These are phyloP conservation scores for Tetranychus urticae DNA, from an alignment of 1,140 invertebrate species.

Conservation along the genomic window DNA sequence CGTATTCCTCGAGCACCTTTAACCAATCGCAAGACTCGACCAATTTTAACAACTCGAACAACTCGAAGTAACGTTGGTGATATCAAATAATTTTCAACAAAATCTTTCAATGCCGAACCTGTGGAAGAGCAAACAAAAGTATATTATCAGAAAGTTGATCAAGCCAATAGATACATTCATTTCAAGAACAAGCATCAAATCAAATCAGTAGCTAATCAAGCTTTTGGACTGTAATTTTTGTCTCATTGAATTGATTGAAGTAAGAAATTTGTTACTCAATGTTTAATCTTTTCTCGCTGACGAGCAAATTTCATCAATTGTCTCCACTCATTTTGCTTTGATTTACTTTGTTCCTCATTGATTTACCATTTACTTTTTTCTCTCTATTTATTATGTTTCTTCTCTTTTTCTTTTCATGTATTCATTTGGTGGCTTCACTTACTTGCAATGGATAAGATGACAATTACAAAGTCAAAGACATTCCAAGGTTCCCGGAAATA, in stretches of 20 bases:
- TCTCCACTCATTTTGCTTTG: too few species aligned
- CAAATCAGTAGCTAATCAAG: background rate
- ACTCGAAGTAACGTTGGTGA: slow-evolving; percentile 89
- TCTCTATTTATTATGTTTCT: too few species aligned
- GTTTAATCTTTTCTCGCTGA: too few species aligned
- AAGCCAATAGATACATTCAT: background rate
- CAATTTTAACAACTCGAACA: slow-evolving; percentile 89
- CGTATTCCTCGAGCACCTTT: slow-evolving; percentile 85
- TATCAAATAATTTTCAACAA: slow-evolving; percentile 91
- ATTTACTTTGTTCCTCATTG: too few species aligned
- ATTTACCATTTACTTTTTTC: too few species aligned
- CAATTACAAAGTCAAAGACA: slow-evolving; percentile 95
- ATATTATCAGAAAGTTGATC: background rate
- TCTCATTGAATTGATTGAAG: too few species aligned
- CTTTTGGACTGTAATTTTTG: too few species aligned
- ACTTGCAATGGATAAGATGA: slow-evolving; percentile 92
- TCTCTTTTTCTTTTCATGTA: too few species aligned
- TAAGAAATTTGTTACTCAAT: too few species aligned
- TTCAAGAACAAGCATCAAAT: background rate
- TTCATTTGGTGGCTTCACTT: slow-evolving; percentile 16
- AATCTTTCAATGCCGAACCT: slow-evolving; percentile 83
- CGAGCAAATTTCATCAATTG: too few species aligned
- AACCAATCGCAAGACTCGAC: slow-evolving; percentile 79
- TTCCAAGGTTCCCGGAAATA: slow-evolving; percentile 99
- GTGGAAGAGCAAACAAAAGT: slow-evolving; percentile 14